A percentile compares a stretch with the other conserved stretches of the same genome.
Evolutionary conservation across 1,140 invertebrate genomes (phyloP).

Genomic region (Brachionus koreanus): DNA sequence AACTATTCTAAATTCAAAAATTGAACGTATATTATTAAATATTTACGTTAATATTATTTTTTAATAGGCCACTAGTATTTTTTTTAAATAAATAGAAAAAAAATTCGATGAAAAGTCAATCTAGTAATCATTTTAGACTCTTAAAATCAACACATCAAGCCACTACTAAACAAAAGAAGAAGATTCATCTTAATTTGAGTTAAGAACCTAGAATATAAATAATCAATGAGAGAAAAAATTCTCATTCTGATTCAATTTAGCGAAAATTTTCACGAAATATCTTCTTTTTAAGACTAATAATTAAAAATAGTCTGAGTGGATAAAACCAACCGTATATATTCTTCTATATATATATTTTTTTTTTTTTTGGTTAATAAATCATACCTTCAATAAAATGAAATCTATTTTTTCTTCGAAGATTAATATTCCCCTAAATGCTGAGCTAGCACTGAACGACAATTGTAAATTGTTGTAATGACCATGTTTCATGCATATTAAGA

Average conservation of each 20-base stretch:
- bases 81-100: background rate
- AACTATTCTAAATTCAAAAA: background rate
- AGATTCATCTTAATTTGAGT: background rate
- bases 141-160: background rate
- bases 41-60: background rate
- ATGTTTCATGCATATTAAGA: conserved; percentile 2
- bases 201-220: background rate
- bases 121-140: background rate
- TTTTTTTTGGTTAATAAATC: background rate
- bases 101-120: background rate
- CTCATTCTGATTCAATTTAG: conserved; percentile 2
- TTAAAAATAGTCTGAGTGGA: background rate
- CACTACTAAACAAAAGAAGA: background rate
- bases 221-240: background rate
- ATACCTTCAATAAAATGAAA: background rate
- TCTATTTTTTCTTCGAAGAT: background rate
- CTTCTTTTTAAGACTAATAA: background rate
- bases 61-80: background rate
- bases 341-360: no score
- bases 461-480: background rate
- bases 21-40: background rate
- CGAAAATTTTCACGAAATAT: background rate
- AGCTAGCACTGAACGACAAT: background rate
- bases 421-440: background rate
- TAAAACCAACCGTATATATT: background rate